These are phyloP conservation scores for Gryon sp. DNA, from an alignment of 1,140 invertebrate species.

Conservation along the genomic window DNA sequence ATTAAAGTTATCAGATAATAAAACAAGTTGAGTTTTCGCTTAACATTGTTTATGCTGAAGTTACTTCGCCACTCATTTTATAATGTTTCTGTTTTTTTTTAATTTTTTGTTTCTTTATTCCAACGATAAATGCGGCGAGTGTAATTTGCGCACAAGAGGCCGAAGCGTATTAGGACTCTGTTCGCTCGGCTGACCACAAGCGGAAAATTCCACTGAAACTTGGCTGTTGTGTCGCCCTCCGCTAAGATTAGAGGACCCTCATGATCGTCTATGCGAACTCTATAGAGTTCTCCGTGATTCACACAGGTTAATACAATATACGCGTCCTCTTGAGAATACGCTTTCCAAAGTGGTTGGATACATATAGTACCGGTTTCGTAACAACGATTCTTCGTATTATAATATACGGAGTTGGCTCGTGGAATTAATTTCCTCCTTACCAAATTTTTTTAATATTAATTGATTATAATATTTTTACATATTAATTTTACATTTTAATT, in stretches of 20 bases:
- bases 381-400: constrained; percentile 26
- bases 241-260: constrained; percentile 53
- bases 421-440: too few relatives aligned
- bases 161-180: constrained; percentile 33
- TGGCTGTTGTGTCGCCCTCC: constrained; percentile 32
- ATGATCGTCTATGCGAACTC: constrained; percentile 39
- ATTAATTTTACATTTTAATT: too few relatives aligned
- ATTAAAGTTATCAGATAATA: constrained; percentile 6
- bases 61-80: constrained; percentile 20
- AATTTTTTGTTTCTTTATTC: constrained; percentile 24
- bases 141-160: constrained; percentile 47
- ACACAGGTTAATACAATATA: constrained; percentile 43
- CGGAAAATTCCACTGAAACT: constrained; percentile 54
- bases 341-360: not conserved
- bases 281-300: constrained; percentile 47
- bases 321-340: constrained; percentile 2
- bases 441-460: too few relatives aligned
- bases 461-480: too few relatives aligned
- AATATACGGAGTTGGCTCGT: not conserved
- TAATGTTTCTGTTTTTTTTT: too few relatives aligned
- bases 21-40: not conserved
- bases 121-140: constrained; percentile 20
- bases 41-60: constrained; percentile 26
- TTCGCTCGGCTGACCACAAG: constrained; percentile 51
- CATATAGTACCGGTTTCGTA: constrained; percentile 1